Percentiles rank a stretch among this genome's conserved stretches.
phyloP scores from a whole-genome alignment of 2,797 vertebrate species.

The Chloroceryle inda region DNA sequence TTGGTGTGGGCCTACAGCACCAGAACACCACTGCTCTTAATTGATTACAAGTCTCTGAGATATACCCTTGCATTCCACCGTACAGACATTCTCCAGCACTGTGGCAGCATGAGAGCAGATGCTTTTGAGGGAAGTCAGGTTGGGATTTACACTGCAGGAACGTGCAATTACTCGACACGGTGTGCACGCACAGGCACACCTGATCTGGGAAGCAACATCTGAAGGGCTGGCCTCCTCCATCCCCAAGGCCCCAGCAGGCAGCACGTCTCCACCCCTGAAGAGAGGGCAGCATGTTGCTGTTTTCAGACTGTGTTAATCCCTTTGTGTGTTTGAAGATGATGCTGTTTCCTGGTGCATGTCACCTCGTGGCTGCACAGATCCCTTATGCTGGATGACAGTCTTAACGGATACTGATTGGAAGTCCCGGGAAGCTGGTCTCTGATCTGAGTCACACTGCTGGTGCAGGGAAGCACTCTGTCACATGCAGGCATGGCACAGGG shows the following conservation, averaged over 20 bases:
- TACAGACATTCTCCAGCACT: neutral
- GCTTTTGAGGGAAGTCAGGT: neutral
- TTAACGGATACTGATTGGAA: neutral
- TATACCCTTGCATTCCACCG: neutral
- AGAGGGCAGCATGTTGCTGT: neutral
- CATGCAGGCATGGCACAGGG: neutral
- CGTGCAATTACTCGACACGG: accelerated
- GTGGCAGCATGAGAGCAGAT: neutral
- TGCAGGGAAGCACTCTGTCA: neutral
- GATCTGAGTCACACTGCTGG: conserved; percentile 10
- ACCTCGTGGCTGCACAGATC: neutral
- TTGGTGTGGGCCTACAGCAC: neutral
- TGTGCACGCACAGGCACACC: neutral
- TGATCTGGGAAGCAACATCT: neutral
- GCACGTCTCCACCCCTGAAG: neutral
- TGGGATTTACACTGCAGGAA: neutral
- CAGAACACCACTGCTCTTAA: neutral
- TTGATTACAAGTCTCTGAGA: neutral
- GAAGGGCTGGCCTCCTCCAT: neutral
- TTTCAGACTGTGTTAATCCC: conserved; percentile 16
- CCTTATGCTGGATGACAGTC: conserved; percentile 1
- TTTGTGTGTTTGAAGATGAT: neutral
- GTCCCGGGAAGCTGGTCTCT: conserved; percentile 3
- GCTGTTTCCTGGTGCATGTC: conserved; percentile 4
- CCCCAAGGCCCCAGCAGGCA: neutral